Evolutionary conservation across 2,888 invertebrate species (phyloP), one percentile per base, ranked within the genome.

Genomic region (Pyrochroa serraticornis): DNA sequence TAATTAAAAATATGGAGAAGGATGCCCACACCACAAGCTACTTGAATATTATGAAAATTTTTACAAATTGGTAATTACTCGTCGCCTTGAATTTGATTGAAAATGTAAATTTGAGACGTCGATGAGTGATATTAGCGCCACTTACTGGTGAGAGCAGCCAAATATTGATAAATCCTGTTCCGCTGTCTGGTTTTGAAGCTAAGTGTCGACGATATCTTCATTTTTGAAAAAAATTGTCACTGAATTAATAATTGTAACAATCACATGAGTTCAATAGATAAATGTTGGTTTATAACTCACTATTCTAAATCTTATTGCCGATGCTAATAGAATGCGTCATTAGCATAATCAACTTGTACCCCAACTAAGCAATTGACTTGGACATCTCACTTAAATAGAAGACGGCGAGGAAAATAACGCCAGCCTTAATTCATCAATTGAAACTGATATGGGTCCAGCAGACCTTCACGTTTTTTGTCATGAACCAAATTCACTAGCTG

Each of bases 81-180:
- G n/a, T n/a, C n/a, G 6, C 13, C 9, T 10, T 9, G 35, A 38
- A 22, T 31, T n/a, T 2, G n/a, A 30, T 8, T 43, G 35, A 14
- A 42, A 41, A 31, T 32, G n/a, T 8, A 32, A 9, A 42, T 41
- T 33, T 32, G 14, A 33, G 8, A 34, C 22, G 22, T 2, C 22
- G 22, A 22, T n/a, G n/a, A 5, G 22, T 22, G 5, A 5, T 2
- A 22, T 22, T 22, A 5, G 22, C 5, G 22, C 22, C 35, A 64
- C 67, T 68, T 65, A 74, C 74, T 71, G 53, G 70, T 66, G 31
- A 73, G 35, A 3, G 72, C 71, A 12, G 72, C 73, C 31, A 71
- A 43, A 64, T 73, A 74, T 47, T 74, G 74, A 58, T 69, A 66
- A 38, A 71, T 62, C 33, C 67, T 64, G 42, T 59, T 71, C 13